Base-by-base conservation (phyloP, 2,888 invertebrate species). In the Nebria brevicollis region DNA sequence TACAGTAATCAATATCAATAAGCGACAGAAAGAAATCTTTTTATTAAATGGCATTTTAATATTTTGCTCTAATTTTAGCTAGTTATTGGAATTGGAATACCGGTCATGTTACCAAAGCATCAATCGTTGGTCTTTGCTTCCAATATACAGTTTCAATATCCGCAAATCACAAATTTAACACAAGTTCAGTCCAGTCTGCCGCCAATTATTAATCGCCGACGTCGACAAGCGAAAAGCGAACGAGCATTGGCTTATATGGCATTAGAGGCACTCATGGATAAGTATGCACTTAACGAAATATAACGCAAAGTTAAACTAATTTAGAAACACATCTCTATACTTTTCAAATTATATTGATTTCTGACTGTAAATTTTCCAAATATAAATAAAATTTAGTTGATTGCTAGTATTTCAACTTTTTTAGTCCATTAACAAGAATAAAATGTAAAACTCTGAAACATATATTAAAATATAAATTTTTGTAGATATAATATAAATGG, bases 71-170 rank as follows among this genome's bases (percentile, higher is more conserved):
- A 7, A 7, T 70, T 89, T 81, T 89, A 94, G 94, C 87, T 94
- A 3, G 88, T 94, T 68, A 84, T 93, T 8, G 93, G 93, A 13
- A 86, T 93, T 26, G 90, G 91, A 10, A 85, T 91, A 0, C 94
- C 94, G 1, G 88, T 94, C 6, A 89, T 90, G 42, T 81, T 89
- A 34, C 90, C 91, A 8, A 92, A 91, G 72, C 89, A 89, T 81
- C 88, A 92, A 78, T 90, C 89, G 78, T 86, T 94, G 83, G 88
- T 89, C 0, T 92, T 93, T 82, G 91, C 90, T 0, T 90, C 91
- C 77, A 94, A 94, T 87, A 90, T 94, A 82, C 94, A 94, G 87
- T 94, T 92, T 86, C 94, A 94, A 85, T 94, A 93, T 85, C 82
- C 84, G 0, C 83, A 85, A 34, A 86, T 88, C 6, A 84, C 84